phyloP scores from a whole-genome alignment of 1,140 invertebrate species.

The Dysdera silvatica region DNA sequence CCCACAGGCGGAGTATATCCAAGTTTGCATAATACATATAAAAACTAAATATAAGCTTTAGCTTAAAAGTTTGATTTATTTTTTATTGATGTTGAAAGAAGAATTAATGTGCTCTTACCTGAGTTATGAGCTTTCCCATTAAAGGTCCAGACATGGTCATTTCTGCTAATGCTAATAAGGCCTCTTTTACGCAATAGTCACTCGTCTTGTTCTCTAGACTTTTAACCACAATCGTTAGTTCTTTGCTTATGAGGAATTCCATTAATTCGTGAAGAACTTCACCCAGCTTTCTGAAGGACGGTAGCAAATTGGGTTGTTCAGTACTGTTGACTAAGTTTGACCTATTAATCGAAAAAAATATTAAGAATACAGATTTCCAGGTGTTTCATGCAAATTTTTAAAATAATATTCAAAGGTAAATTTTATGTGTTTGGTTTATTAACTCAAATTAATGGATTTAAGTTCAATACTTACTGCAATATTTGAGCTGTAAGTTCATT shows the following conservation, averaged over 20 bases:
- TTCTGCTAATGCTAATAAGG: conserved; percentile 21
- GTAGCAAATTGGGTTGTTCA: conserved; percentile 14
- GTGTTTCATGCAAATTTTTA: background rate
- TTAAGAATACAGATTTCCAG: background rate
- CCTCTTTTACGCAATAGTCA: conserved; percentile 7
- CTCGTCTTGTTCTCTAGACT: conserved; percentile 7
- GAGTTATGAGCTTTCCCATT: conserved; percentile 18
- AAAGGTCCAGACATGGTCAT: conserved; percentile 19
- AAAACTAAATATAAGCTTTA: no score
- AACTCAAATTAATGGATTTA: background rate
- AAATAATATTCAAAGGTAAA: background rate
- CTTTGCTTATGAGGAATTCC: conserved; percentile 28
- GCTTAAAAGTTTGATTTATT: no score
- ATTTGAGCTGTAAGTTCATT: conserved; percentile 18
- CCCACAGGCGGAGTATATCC: no score
- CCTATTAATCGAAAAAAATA: background rate
- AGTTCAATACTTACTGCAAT: conserved; percentile 7
- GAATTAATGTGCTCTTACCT: conserved; percentile 9
- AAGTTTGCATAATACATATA: no score
- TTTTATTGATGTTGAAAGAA: no score
- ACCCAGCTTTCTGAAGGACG: conserved; percentile 17
- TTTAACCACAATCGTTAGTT: conserved; percentile 20
- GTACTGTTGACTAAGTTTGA: background rate
- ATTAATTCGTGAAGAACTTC: conserved; percentile 26
- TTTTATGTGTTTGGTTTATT: background rate